A percentile compares a stretch with the other conserved stretches of the same genome.
These are phyloP conservation scores for Eupsittula cactorum DNA, from an alignment of 2,113 vertebrate species.

Conservation along the genomic window DNA sequence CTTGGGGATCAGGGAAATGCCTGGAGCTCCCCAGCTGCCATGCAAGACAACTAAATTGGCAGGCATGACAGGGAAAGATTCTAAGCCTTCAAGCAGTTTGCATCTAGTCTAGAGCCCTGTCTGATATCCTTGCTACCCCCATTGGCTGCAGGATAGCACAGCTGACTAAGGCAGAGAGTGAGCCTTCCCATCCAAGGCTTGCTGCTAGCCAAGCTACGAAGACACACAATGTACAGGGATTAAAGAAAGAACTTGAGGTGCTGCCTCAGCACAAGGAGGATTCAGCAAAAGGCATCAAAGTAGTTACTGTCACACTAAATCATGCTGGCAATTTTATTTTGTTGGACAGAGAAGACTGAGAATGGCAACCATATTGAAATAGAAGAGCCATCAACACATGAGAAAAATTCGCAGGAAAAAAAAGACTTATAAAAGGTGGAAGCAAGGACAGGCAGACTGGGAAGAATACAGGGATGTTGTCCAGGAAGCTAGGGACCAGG, in stretches of 20 bases:
- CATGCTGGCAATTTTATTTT: neutral
- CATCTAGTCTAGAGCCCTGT: neutral
- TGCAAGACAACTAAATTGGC: neutral
- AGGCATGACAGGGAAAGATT: neutral
- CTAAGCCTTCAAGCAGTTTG: neutral
- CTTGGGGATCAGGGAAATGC: neutral
- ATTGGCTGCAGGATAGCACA: rapidly evolving
- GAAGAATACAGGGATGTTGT: too few species aligned
- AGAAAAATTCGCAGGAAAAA: too few species aligned
- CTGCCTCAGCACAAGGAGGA: neutral
- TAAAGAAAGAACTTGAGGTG: neutral
- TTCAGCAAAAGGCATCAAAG: neutral
- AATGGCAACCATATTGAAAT: neutral
- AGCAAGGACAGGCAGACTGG: too few species aligned
- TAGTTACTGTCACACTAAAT: neutral
- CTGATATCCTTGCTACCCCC: neutral
- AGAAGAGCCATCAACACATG: neutral
- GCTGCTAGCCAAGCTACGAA: rapidly evolving
- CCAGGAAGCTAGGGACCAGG: too few species aligned
- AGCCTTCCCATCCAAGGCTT: neutral
- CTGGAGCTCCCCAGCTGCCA: neutral
- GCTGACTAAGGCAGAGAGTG: rapidly evolving
- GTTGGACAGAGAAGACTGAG: neutral
- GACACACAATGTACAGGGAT: rapidly evolving
- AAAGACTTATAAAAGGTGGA: too few species aligned